These are phyloP conservation scores for Procambarus virginalis DNA, from an alignment of 1,140 invertebrate species.

Conservation along the genomic window DNA sequence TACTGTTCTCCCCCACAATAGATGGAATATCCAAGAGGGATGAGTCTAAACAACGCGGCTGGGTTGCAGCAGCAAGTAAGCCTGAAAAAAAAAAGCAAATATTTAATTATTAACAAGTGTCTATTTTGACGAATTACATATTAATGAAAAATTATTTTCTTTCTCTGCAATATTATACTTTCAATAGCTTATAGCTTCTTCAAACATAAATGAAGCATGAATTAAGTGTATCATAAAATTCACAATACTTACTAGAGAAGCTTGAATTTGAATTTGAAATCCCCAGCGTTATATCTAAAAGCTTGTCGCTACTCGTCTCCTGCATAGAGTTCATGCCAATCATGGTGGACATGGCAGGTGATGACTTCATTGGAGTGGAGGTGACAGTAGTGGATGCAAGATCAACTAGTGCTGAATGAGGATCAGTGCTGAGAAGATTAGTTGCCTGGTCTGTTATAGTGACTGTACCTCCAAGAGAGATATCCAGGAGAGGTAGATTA, in stretches of 20 bases:
- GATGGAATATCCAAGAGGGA: conserved; percentile 11
- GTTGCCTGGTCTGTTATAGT: conserved; percentile 42
- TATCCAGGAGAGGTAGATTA: conserved; percentile 46
- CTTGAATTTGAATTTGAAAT: conserved; percentile 57
- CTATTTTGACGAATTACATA: too few species aligned
- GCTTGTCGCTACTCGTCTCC: conserved; percentile 46
- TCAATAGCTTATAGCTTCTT: too few species aligned
- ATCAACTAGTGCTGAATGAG: neutral
- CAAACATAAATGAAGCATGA: too few species aligned
- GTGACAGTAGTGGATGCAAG: neutral
- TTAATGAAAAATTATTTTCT: too few species aligned
- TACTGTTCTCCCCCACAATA: neutral
- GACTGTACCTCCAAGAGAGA: conserved; percentile 58
- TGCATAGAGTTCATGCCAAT: conserved; percentile 16
- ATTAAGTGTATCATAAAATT: neutral
- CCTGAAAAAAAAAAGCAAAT: conserved; percentile 27
- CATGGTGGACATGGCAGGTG: conserved; percentile 9
- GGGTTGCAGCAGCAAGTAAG: conserved; percentile 53
- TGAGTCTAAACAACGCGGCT: conserved; percentile 20
- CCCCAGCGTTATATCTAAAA: conserved; percentile 54
- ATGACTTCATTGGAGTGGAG: neutral
- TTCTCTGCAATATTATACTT: too few species aligned
- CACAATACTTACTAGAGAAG: conserved; percentile 53
- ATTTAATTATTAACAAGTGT: too few species aligned
- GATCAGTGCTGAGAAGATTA: conserved; percentile 16